These are phyloP conservation scores for Caenorhabditis afra DNA, from an alignment of 2,888 invertebrate genomes.

Conservation along the genomic window DNA sequence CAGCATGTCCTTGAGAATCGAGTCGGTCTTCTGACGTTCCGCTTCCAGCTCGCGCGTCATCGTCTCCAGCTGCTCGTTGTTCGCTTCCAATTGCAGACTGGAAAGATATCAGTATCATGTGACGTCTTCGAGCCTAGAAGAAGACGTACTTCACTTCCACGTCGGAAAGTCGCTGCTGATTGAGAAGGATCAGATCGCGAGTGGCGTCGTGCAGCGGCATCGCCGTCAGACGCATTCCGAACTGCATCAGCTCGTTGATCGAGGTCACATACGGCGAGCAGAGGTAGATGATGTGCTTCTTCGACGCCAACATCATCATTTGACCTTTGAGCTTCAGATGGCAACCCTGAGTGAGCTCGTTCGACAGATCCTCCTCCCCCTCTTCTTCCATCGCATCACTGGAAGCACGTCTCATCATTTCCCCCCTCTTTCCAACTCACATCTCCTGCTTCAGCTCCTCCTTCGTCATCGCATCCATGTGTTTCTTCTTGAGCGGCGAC, in stretches of 20 bases:
- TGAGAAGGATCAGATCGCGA: conserved; percentile 78
- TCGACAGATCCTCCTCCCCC: background rate
- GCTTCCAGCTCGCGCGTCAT: conserved; percentile 77
- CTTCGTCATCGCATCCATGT: conserved; percentile 41
- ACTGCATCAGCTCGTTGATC: conserved; percentile 77
- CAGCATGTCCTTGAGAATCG: conserved; percentile 81
- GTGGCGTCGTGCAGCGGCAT: conserved; percentile 80
- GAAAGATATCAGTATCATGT: conserved; percentile 7
- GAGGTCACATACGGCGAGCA: conserved; percentile 79
- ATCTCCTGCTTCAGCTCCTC: conserved; percentile 30
- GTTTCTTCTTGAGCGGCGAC: conserved; percentile 57
- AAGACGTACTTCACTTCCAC: conserved; percentile 79
- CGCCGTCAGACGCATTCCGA: conserved; percentile 76
- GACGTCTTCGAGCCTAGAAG: too few relatives aligned
- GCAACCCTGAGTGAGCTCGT: conserved; percentile 52
- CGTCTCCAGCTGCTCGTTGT: conserved; percentile 81
- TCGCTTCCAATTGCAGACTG: conserved; percentile 81
- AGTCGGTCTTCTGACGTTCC: conserved; percentile 77
- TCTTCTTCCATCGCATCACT: conserved; percentile 38
- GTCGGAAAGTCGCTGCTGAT: conserved; percentile 78
- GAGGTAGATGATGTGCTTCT: conserved; percentile 75
- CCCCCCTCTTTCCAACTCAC: background rate
- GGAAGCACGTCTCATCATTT: background rate
- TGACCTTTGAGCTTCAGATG: conserved; percentile 77
- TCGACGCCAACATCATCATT: conserved; percentile 74